Conservation (phyloP, 1,140 invertebrate genomes). For the Scaptomyza pallida region DNA sequence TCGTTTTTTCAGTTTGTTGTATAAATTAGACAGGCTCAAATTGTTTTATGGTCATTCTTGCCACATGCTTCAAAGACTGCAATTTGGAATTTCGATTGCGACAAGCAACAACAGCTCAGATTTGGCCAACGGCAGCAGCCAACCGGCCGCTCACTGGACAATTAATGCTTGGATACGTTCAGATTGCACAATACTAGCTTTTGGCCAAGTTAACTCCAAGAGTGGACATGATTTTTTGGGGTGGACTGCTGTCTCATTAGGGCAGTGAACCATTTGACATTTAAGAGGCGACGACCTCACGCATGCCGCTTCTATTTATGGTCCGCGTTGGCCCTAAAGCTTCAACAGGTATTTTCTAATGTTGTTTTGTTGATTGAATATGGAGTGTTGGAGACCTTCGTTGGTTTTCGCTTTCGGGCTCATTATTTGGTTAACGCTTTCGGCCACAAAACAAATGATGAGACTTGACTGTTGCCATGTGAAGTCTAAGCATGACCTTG, state of each 20-base stretch:
- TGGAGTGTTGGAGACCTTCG: constrained; percentile 14
- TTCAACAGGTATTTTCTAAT: constrained; percentile 4
- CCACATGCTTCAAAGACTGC: constrained; percentile 50
- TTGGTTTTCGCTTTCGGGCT: not conserved
- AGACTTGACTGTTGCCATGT: not conserved
- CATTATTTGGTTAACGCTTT: constrained; percentile 9
- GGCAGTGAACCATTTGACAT: constrained; percentile 74
- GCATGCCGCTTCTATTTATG: constrained; percentile 30
- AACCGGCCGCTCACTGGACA: constrained; percentile 49
- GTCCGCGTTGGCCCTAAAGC: constrained; percentile 14
- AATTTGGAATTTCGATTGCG: constrained; percentile 54
- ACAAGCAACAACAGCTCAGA: constrained; percentile 41
- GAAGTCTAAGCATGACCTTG: constrained; percentile 1
- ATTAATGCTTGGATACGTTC: constrained; percentile 36
- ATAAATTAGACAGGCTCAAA: constrained; percentile 66
- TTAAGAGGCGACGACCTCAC: constrained; percentile 64
- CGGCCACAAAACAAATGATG: constrained; percentile 9
- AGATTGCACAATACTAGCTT: constrained; percentile 32
- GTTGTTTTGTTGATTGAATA: constrained; percentile 10
- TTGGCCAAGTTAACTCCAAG: constrained; percentile 27
- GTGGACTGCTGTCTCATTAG: constrained; percentile 54
- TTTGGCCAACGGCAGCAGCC: constrained; percentile 28
- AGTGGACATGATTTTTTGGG: not conserved
- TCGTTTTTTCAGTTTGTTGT: constrained; percentile 20
- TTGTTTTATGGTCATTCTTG: constrained; percentile 76